Percentiles rank a stretch among this genome's conserved stretches.
phyloP scores from a whole-genome alignment of 1,140 invertebrate species.

The Meloidogyne chitwoodi region DNA sequence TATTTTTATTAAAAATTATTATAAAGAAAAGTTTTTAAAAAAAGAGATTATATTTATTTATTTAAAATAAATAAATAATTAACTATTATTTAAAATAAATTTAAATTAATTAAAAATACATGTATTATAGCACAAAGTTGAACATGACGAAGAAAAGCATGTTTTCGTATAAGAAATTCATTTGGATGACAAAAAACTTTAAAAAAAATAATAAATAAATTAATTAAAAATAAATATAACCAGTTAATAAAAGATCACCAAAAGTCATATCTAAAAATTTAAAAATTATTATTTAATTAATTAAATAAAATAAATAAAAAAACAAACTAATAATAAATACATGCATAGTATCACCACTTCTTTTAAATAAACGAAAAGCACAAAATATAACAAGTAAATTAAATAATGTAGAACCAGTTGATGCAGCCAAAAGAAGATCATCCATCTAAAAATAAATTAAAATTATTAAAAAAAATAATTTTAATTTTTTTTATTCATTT shows the following conservation, averaged over 20 bases:
- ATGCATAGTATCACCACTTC: conserved; percentile 60
- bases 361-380: conserved; percentile 59
- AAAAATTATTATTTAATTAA: background rate
- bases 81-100: background rate
- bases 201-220: conserved; percentile 28
- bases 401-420: conserved; percentile 56
- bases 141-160: conserved; percentile 54
- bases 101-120: background rate
- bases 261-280: conserved; percentile 46
- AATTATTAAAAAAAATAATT: no score
- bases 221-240: conserved; percentile 20
- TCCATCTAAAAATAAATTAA: conserved; percentile 46
- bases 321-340: conserved; percentile 51
- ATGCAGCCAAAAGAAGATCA: conserved; percentile 53
- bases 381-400: conserved; percentile 59
- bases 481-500: no score
- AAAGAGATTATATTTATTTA: no score
- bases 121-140: conserved; percentile 55
- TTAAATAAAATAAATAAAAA: background rate
- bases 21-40: no score
- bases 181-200: conserved; percentile 59
- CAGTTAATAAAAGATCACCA: conserved; percentile 56
- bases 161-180: conserved; percentile 56
- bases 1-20: background rate
- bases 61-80: background rate